A percentile compares a stretch with the other conserved stretches of the same genome.
Evolutionary conservation across 2,888 invertebrate genomes (phyloP).

Genomic region (Drosophila dives): DNA sequence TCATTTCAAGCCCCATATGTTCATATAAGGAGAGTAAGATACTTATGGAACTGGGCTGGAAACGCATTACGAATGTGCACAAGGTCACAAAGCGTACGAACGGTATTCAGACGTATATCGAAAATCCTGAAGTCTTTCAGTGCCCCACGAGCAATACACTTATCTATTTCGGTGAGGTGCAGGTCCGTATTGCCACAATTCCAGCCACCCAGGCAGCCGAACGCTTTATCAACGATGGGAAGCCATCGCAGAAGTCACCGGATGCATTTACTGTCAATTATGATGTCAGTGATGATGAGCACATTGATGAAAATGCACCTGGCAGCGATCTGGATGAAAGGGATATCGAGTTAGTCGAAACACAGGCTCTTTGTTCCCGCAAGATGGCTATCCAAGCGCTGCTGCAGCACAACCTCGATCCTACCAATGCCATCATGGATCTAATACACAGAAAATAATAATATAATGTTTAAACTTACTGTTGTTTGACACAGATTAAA

Average conservation of each 20-base stretch:
- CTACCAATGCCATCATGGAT: constrained; percentile 73
- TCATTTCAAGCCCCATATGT: too few relatives aligned
- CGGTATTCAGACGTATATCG: too few relatives aligned
- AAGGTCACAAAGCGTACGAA: too few relatives aligned
- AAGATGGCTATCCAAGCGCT: constrained; percentile 53
- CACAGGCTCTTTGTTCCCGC: constrained; percentile 60
- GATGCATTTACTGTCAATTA: not conserved
- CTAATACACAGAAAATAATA: constrained; percentile 40
- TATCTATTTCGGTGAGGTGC: constrained; percentile 60
- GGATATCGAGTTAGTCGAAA: constrained; percentile 64
- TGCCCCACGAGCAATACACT: constrained; percentile 44
- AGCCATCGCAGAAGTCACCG: not conserved
- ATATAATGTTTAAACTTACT: not conserved
- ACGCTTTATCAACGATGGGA: constrained; percentile 36
- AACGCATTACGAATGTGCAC: too few relatives aligned
- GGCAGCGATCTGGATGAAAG: constrained; percentile 43
- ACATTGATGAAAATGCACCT: not conserved
- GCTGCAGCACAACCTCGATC: constrained; percentile 54
- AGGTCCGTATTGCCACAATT: constrained; percentile 50
- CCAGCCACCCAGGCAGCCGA: constrained; percentile 58
- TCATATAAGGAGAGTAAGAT: too few relatives aligned
- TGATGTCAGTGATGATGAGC: not conserved
- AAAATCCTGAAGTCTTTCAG: constrained; percentile 41
- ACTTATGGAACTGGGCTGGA: too few relatives aligned
- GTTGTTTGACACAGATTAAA: not conserved